Base-by-base conservation (phyloP, 2,888 invertebrate species). In the Clivina fossor region DNA sequence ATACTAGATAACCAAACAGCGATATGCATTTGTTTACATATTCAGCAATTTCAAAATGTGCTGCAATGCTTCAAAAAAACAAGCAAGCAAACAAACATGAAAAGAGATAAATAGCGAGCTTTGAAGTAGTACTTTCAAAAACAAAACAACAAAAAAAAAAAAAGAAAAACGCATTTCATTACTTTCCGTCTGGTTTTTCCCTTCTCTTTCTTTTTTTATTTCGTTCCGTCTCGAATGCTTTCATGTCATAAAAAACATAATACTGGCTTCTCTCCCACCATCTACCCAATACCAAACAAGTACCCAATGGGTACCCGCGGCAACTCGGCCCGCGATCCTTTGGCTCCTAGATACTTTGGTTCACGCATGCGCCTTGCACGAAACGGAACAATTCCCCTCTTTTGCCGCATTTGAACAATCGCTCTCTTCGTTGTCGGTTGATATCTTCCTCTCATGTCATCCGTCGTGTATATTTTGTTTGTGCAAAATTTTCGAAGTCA, bases 381-480 rank as follows among this genome's bases (percentile, higher is more conserved):
- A 16, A 38, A 20, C 44, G 24, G 15, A 28, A 44, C 11, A 19
- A 44, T 55, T 38, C 47, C 55, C 55, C 55, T 55, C 55, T 47
- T 47, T 47, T 55, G 46, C 55, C 55, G 55, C 55, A 55, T 55
- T 55, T 38, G 46, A 55, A 55, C 55, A 55, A 55, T 47, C 55
- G 47, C 30, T 30, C 28, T 55, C 55, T 55, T 47, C 47, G 47
- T 55, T 46, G 47, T 37, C 55, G 46, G 55, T 47, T 32, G 55
- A 38, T n/a, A n/a, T 55, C 24, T 55, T 55, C 55, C 38, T 46
- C 46, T 30, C 15, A 49, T 38, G 44, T 51, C 53, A 53, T 43
- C 22, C 26, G 40, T n/a, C 49, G 38, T 20, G 28, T 49, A n/a
- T n/a, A 20, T 11, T 43, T 43, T 43, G 24, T 47, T 47, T 47